Evolutionary conservation across 2,113 vertebrate genomes (phyloP), one percentile per base, ranked within the genome.

Genomic region (Cettia cetti): DNA sequence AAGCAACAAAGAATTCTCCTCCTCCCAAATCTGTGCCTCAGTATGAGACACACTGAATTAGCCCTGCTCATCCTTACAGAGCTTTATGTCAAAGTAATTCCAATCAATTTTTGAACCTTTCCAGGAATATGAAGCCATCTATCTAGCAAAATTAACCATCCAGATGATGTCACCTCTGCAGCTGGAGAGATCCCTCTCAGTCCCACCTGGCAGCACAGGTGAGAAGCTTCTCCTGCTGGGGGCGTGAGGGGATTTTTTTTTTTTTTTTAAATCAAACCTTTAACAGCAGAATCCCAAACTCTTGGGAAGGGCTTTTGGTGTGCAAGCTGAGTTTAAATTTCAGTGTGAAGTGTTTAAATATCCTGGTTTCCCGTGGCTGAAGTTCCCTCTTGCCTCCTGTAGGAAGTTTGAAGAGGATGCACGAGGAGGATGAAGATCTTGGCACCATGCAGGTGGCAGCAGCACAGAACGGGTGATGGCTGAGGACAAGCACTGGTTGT

Each of bases 81-180:
- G 18, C 15, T 2, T 33, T 30, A 6, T 15, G 27, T 33, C 70
- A 28, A 3, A n/a, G 20, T 45, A 37, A 80, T 21, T 69, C 19
- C 66, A 59, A 1, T 10, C 2, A 40, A 10, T 79, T 72, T 14
- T 40, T 60, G 6, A 39, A 47, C 37, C 54, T 42, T 96, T 80
- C 19, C 91, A 99, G 99, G 99, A 99, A 98, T 99, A 99, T 95
- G 99, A 99, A 99, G 99, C 99, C 95, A 99, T 99, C 98, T 99
- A 99, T 98, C 97, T 99, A 93, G 99, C 99, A 98, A 99, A 98
- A 97, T 96, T 99, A 96, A 99, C 99, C 96, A 99, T 99, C 97
- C 99, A 99, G 97, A 99, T 99, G 99, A 99, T 99, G 99, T 99
- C 99, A 83, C 99, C 99, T 33, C 97, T 99, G 95, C 99, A 99